Evolutionary conservation across 2,797 vertebrate genomes (phyloP).

Genomic region (Phyllotis vaccarum): DNA sequence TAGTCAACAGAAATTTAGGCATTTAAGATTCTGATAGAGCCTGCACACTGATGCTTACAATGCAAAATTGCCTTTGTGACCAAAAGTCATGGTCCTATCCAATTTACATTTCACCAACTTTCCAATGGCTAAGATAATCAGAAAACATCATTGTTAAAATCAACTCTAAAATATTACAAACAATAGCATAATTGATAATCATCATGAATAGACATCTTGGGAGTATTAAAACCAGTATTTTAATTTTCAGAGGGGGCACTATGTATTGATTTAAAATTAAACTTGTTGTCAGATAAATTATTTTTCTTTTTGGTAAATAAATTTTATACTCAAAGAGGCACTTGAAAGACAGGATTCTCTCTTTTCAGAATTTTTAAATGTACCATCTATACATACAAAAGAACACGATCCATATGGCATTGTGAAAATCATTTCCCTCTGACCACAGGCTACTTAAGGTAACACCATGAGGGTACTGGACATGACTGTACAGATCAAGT

Average conservation of each 20-base stretch:
- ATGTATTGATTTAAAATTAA: background rate
- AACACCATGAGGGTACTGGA: background rate
- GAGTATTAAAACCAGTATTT: slow-evolving; percentile 8
- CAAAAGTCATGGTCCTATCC: background rate
- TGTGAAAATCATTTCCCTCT: background rate
- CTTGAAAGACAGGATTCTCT: background rate
- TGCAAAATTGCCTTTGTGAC: background rate
- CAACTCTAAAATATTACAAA: background rate
- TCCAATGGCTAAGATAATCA: background rate
- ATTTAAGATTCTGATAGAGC: background rate
- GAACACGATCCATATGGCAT: background rate
- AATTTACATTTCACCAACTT: background rate
- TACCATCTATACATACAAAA: background rate
- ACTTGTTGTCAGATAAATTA: background rate
- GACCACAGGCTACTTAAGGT: background rate
- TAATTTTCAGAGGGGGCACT: background rate
- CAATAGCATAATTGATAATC: background rate
- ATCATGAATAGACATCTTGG: background rate
- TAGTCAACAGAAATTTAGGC: background rate
- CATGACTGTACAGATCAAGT: background rate
- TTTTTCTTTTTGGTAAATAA: background rate
- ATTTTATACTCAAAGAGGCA: background rate
- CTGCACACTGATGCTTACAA: background rate
- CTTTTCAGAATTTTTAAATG: slow-evolving; percentile 41
- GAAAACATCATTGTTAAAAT: background rate